Evolutionary conservation across 2,888 invertebrate species (phyloP).

Genomic region (Hedychridium roseum): DNA sequence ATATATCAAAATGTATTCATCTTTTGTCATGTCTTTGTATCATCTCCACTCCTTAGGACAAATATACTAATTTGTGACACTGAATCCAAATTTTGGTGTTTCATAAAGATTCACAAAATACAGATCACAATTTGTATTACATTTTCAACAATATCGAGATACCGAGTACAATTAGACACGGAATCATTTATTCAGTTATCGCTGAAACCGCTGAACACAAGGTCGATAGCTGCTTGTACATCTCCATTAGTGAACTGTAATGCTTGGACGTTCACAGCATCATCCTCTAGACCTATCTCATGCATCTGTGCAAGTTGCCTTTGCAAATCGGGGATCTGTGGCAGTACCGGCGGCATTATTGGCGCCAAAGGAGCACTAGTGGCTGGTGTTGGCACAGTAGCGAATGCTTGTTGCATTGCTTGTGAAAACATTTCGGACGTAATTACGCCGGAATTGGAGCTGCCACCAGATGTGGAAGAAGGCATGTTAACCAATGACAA

Average conservation of each 20-base stretch:
- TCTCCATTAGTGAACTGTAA: slow-evolving; percentile 84
- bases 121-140: neutral
- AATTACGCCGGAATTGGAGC: slow-evolving; percentile 65
- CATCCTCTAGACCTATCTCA: slow-evolving; percentile 90
- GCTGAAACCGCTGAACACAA: slow-evolving; percentile 77
- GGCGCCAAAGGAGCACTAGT: slow-evolving; percentile 36
- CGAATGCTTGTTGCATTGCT: slow-evolving; percentile 78
- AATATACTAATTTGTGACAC: no score
- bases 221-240: slow-evolving; percentile 89
- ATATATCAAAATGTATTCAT: no score
- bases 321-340: slow-evolving; percentile 46
- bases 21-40: no score
- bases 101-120: neutral
- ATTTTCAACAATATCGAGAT: no score
- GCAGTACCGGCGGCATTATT: slow-evolving; percentile 36
- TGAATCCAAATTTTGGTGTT: no score
- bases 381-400: slow-evolving; percentile 41
- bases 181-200: slow-evolving; percentile 53
- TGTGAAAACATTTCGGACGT: slow-evolving; percentile 82
- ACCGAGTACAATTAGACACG: no score
- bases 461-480: slow-evolving; percentile 42
- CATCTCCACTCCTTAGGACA: no score
- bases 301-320: slow-evolving; percentile 81
- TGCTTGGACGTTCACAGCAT: slow-evolving; percentile 84
- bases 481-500: no score